Base-by-base conservation (phyloP, 2,113 vertebrate species). In the Cyprinus carpio region DNA sequence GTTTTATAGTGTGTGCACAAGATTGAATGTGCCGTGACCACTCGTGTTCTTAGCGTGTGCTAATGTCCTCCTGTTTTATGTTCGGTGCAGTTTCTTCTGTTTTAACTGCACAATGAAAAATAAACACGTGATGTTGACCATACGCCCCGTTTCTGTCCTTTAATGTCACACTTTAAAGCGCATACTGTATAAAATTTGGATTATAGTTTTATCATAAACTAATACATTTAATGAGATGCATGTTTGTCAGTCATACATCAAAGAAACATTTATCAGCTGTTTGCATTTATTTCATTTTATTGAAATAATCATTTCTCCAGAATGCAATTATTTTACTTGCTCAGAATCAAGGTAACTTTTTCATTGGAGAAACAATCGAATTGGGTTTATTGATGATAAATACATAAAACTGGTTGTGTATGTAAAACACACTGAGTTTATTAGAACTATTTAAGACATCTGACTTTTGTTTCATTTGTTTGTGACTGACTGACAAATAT, bases 11-110 rank as follows among this genome's bases (percentile, higher is more conserved):
- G 72, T 49, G 72, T 1, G n/a, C 27, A 12, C 27, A 15, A 12
- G n/a, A 65, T 65, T 43, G 69, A 72, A 40, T 72, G 20, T 3
- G 40, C 40, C 40, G 40, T 40, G 40, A 40, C 8, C 40, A 8
- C 40, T 40, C 40, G 40, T 40, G 56, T n/a, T 69, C 65, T 69
- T 34, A 2, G 20, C 7, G 37, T 72, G 69, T 72, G 69, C 18
- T 23, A 20, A 72, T 72, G 34, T 65, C 11, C 62, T 29, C 12
- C n/a, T 65, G 25, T 79, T 62, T 60, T 25, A 25, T 80, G 6
- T 27, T 74, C 37, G n/a, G 67, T 40, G 15, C 69, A 10, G 77
- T 80, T 43, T 37, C 31, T 78, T 40, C 56, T 80, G 58, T 64
- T 81, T 65, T 46, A 81, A 46, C 9, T 29, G 37, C 37, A 46